Conservation (phyloP, 23 tunicate genomes). For the Oikopleura dioica region DNA sequence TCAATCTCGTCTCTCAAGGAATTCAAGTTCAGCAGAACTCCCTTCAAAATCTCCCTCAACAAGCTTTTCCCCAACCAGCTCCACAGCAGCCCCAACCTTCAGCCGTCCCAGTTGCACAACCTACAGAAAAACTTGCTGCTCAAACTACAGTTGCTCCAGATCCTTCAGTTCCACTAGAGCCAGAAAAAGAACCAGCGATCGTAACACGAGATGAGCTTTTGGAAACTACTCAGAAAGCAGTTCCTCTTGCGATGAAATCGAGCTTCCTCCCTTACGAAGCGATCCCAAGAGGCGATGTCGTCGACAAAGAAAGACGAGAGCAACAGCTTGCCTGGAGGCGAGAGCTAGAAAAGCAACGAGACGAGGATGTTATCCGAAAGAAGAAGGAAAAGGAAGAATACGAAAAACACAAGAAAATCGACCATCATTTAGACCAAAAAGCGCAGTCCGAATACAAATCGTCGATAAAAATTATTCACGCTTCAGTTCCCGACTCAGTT, state of each 20-base stretch:
- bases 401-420: neutral
- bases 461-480: too few relatives aligned
- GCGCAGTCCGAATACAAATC: too few relatives aligned
- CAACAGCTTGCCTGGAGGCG: neutral
- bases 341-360: neutral
- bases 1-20: too few relatives aligned
- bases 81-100: too few relatives aligned
- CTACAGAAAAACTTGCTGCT: neutral
- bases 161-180: neutral
- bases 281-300: neutral
- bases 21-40: too few relatives aligned
- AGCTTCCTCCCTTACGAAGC: neutral
- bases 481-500: too few relatives aligned
- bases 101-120: too few relatives aligned
- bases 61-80: too few relatives aligned
- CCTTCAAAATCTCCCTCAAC: too few relatives aligned
- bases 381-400: neutral
- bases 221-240: neutral
- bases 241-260: neutral
- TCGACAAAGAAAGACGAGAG: neutral
- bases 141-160: neutral
- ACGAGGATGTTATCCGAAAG: neutral
- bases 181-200: neutral
- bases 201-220: neutral
- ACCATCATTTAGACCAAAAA: too few relatives aligned